A percentile compares a stretch with the other conserved stretches of the same genome.
Conservation (phyloP, 2,888 invertebrate genomes). For the Ethmia dodecea region DNA sequence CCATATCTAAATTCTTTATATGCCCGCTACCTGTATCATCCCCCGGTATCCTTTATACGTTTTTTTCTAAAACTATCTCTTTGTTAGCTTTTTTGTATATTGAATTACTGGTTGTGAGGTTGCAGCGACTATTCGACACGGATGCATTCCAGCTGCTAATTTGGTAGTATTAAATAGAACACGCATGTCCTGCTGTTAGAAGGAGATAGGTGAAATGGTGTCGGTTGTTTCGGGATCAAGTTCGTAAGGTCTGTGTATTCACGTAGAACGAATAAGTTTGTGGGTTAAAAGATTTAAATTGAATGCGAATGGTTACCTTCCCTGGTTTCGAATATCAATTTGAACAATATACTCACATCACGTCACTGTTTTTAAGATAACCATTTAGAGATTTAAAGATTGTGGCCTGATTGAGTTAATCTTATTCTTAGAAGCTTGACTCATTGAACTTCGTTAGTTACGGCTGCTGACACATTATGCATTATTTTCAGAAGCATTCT, state of each 20-base stretch:
- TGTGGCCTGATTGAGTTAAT: neutral
- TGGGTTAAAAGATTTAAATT: no score
- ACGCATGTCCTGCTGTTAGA: constrained; percentile 29
- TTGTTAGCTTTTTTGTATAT: constrained; percentile 56
- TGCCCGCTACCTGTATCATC: constrained; percentile 67
- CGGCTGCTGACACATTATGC: constrained; percentile 5
- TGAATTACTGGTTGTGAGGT: constrained; percentile 66
- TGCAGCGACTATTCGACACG: constrained; percentile 64
- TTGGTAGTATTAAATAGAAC: constrained; percentile 46
- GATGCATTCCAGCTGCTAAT: constrained; percentile 68
- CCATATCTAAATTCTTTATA: constrained; percentile 35
- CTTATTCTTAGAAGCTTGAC: constrained; percentile 6
- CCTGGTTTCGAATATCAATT: no score
- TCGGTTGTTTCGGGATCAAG: no score
- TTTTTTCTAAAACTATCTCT: constrained; percentile 47
- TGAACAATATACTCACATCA: no score
- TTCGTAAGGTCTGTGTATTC: no score
- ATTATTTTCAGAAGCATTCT: constrained; percentile 9
- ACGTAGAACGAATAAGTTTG: no score
- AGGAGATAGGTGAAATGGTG: constrained; percentile 21
- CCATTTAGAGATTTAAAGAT: no score
- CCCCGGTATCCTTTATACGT: constrained; percentile 52
- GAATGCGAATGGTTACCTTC: no score
- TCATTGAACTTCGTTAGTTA: constrained; percentile 2
- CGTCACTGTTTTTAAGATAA: no score